Conservation (phyloP, 2,888 invertebrate species). For the Ophion costatus region DNA sequence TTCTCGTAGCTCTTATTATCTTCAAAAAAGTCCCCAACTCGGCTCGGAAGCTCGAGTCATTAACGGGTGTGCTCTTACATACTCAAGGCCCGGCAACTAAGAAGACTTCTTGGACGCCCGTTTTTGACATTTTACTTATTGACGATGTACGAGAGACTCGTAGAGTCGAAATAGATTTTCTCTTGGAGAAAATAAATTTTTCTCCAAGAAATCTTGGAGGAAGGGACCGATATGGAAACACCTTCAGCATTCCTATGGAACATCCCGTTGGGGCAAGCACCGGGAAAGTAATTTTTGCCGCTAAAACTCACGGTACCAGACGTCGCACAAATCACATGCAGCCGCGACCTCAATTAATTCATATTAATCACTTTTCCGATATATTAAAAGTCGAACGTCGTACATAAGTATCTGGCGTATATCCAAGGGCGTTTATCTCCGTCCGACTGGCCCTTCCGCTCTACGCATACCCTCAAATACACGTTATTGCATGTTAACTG, state of each 20-base stretch:
- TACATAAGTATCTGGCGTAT: neutral
- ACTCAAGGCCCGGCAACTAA: conserved; percentile 26
- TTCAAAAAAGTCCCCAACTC: conserved; percentile 25
- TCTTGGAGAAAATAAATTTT: too few species aligned
- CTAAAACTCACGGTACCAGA: neutral
- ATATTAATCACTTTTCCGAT: conserved; percentile 12
- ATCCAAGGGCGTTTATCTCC: neutral
- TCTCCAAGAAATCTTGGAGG: too few species aligned
- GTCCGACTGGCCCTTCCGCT: neutral
- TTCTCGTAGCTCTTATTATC: conserved; percentile 29
- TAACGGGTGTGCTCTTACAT: conserved; percentile 19
- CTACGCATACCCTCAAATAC: neutral
- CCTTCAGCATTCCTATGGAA: too few species aligned
- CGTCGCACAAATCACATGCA: neutral
- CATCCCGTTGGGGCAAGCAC: neutral
- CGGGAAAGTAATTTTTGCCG: neutral
- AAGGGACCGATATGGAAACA: too few species aligned
- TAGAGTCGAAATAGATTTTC: neutral
- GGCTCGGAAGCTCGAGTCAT: conserved; percentile 35
- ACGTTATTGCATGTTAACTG: conserved; percentile 13
- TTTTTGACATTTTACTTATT: too few species aligned
- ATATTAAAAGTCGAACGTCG: neutral
- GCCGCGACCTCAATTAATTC: neutral
- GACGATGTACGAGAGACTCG: too few species aligned
- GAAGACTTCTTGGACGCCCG: too few species aligned